phyloP scores from a whole-genome alignment of 2,113 vertebrate genomes.

The Sinocyclocheilus anophthalmus region DNA sequence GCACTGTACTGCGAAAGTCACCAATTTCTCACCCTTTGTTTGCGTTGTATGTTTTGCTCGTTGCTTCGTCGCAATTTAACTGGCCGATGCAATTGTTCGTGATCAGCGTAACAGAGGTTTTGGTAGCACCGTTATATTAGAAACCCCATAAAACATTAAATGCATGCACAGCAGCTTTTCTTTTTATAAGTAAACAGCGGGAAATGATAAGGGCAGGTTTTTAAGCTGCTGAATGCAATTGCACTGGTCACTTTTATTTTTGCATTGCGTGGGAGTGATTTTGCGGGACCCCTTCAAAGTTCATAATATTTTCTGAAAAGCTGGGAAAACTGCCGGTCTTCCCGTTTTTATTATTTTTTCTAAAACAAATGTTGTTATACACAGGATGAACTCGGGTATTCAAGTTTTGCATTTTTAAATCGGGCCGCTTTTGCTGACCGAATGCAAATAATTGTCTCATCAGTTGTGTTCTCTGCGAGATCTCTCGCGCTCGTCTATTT shows the following conservation, averaged over 20 bases:
- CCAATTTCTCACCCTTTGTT: neutral
- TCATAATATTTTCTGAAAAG: slow-evolving; percentile 14
- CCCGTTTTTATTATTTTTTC: neutral
- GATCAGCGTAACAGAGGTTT: neutral
- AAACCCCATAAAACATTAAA: neutral
- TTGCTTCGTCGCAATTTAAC: neutral
- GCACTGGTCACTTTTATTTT: neutral
- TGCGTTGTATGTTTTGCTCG: neutral
- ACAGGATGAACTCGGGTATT: neutral
- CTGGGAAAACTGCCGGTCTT: neutral
- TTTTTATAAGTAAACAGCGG: slow-evolving; percentile 20
- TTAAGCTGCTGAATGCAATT: neutral
- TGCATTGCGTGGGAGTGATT: neutral
- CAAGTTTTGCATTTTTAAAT: slow-evolving; percentile 25
- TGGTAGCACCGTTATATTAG: neutral
- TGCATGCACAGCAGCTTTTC: neutral
- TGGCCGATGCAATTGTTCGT: neutral
- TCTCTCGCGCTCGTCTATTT: slow-evolving; percentile 41
- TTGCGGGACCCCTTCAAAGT: slow-evolving; percentile 8
- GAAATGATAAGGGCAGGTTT: neutral
- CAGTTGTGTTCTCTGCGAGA: slow-evolving; percentile 21
- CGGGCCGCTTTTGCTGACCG: slow-evolving; percentile 16
- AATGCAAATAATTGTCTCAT: slow-evolving; percentile 46
- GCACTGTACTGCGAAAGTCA: slow-evolving; percentile 58
- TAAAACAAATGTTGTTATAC: neutral